These are phyloP conservation scores for Monopterus albus DNA, from an alignment of 2,113 vertebrate genomes.

Conservation along the genomic window DNA sequence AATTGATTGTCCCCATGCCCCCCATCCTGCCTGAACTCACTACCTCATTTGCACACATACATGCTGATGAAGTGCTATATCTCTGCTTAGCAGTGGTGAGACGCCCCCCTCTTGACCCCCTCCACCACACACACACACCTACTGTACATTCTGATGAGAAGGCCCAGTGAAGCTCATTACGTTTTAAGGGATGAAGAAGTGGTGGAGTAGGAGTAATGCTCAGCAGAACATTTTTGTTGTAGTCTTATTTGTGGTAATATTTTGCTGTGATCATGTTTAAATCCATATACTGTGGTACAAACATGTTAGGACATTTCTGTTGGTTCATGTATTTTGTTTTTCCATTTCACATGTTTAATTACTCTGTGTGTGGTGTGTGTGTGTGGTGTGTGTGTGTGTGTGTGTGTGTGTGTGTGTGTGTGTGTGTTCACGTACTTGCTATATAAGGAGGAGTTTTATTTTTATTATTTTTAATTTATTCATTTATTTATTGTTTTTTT, in stretches of 20 bases:
- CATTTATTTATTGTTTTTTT: no score
- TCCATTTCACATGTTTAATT: neutral
- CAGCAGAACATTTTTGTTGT: neutral
- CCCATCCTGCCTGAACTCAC: conserved; percentile 63
- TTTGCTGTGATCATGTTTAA: neutral
- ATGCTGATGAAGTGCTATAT: conserved; percentile 77
- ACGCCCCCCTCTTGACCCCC: no score
- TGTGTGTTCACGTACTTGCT: no score
- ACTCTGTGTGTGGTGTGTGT: no score
- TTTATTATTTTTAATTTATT: no score
- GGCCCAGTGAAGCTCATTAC: conserved; percentile 41
- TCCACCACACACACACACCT: neutral
- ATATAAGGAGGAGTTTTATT: no score
- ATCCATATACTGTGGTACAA: neutral
- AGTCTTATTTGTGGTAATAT: neutral
- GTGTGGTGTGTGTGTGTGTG: neutral
- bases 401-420: neutral
- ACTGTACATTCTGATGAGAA: conserved; percentile 30
- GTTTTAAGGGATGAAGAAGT: conserved; percentile 31
- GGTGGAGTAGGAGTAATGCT: conserved; percentile 6
- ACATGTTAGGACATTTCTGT: neutral
- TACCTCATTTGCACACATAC: conserved; percentile 54
- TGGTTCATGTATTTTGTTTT: conserved; percentile 1
- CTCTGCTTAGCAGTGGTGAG: conserved; percentile 49
- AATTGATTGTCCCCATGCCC: conserved; percentile 67